phyloP scores from a whole-genome alignment of 1,140 invertebrate species.

The Cydia pomonella region DNA sequence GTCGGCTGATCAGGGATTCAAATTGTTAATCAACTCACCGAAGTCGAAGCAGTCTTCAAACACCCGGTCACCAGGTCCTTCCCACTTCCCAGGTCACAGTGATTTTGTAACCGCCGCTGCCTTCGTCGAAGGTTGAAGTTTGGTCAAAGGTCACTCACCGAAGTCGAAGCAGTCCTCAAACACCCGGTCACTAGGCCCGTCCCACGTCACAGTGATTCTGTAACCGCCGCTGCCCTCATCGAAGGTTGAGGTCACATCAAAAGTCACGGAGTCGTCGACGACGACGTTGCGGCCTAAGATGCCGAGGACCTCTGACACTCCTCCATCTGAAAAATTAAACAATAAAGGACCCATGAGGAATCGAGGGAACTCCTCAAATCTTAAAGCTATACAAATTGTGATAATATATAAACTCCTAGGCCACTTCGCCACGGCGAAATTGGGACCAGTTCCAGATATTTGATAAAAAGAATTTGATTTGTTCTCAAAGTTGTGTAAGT shows the following conservation, averaged over 20 bases:
- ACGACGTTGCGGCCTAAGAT: slow-evolving; percentile 58
- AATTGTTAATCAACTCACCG: too few relatives aligned
- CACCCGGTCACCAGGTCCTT: slow-evolving; percentile 61
- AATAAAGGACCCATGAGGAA: too few relatives aligned
- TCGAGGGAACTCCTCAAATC: too few relatives aligned
- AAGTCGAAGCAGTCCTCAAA: slow-evolving; percentile 74
- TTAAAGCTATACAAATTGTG: too few relatives aligned
- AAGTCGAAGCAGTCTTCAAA: slow-evolving; percentile 74
- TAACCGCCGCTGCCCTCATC: slow-evolving; percentile 55
- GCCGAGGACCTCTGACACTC: slow-evolving; percentile 40
- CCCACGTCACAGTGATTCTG: slow-evolving; percentile 63
- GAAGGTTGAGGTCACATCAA: slow-evolving; percentile 46
- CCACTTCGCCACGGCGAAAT: too few relatives aligned
- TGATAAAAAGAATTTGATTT: too few relatives aligned
- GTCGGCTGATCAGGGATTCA: too few relatives aligned
- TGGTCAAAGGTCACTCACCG: too few relatives aligned
- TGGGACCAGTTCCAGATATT: too few relatives aligned
- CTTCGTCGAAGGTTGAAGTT: slow-evolving; percentile 53
- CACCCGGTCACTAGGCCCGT: slow-evolving; percentile 60
- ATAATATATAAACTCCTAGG: too few relatives aligned
- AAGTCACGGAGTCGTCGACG: slow-evolving; percentile 53
- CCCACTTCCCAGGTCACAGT: slow-evolving; percentile 65
- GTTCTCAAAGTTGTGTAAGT: too few relatives aligned
- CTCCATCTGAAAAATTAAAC: slow-evolving; percentile 34
- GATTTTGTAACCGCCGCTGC: slow-evolving; percentile 54